Percentiles rank a stretch among this genome's conserved stretches.
phyloP scores from a whole-genome alignment of 2,113 vertebrate species.

The Picathartes gymnocephalus region DNA sequence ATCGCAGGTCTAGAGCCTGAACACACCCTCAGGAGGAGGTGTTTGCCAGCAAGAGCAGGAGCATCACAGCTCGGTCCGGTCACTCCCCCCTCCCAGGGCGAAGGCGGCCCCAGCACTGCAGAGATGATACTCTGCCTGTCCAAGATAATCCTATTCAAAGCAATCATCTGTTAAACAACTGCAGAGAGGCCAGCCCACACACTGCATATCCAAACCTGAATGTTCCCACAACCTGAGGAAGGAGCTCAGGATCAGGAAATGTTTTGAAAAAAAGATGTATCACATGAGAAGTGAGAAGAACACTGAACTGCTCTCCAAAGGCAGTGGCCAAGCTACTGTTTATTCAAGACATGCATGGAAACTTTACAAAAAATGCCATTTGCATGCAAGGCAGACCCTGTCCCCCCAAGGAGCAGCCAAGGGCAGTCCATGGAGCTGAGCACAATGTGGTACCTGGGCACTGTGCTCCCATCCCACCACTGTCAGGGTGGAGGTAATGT shows the following conservation, averaged over 20 bases:
- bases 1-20: background rate
- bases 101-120: background rate
- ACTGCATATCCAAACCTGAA: conserved; percentile 16
- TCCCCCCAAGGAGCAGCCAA: background rate
- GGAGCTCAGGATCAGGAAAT: background rate
- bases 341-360: background rate
- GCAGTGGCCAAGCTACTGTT: background rate
- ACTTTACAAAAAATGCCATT: background rate
- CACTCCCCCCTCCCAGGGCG: background rate
- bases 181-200: conserved; percentile 32
- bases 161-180: conserved; percentile 30
- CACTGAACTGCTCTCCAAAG: background rate
- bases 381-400: background rate
- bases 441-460: fast-evolving
- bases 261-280: background rate
- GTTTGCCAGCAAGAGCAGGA: background rate
- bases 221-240: conserved; percentile 29
- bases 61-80: background rate
- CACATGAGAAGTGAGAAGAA: background rate
- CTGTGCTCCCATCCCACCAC: background rate
- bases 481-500: background rate
- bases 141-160: conserved; percentile 48
- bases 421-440: fast-evolving
- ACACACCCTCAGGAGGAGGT: background rate
- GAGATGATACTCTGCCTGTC: conserved; percentile 42